Evolutionary conservation across 2,113 vertebrate species (phyloP), one percentile per base, ranked within the genome.

Genomic region (Myocastor coypus): DNA sequence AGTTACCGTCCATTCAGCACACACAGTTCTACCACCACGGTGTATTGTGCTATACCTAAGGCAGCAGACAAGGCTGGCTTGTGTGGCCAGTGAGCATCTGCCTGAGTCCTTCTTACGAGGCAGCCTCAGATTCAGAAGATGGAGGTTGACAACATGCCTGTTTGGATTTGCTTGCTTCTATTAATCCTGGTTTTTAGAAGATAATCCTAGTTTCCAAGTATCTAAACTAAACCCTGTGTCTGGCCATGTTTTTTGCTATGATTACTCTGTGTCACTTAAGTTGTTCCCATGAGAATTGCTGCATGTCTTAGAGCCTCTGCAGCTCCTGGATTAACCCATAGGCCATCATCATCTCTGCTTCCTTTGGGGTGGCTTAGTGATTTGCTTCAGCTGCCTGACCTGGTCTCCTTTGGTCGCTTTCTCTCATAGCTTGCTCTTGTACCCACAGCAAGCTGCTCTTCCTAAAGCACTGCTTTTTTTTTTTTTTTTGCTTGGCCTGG

Each of bases 151-250:
- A 82, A 85, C 91, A 50, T 57, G 66, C 63, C 17, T 87, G 32
- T 71, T 52, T 73, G 42, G 73, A 57, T 91, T 24, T 9, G 87
- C 87, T 83, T 86, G 66, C 75, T 34, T 71, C 22, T n/a, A 55
- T 95, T 92, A 95, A 82, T 87, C 59, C 37, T 91, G 61, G 0
- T 1, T 37, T 91, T 97, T 94, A 63, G 32, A n/a, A 94, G 87
- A 73, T 94, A 59, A 91, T 95, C 73, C n/a, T 32, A 42, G 28
- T 52, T 93, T 97, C 91, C 73, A 46, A 96, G 73, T 46, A 9
- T 84, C 69, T 24, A 75, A 81, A 34, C 52, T 75, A 83, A 88
- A 73, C 32, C 91, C 57, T 42, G 59, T 55, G 46, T 88, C 85
- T 80, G 66, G 68, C 66, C 11, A 2, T 63, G 82, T 94, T 85